Evolutionary conservation across 1,140 invertebrate species (phyloP).

Genomic region (Trachymyrmex septentrionalis): DNA sequence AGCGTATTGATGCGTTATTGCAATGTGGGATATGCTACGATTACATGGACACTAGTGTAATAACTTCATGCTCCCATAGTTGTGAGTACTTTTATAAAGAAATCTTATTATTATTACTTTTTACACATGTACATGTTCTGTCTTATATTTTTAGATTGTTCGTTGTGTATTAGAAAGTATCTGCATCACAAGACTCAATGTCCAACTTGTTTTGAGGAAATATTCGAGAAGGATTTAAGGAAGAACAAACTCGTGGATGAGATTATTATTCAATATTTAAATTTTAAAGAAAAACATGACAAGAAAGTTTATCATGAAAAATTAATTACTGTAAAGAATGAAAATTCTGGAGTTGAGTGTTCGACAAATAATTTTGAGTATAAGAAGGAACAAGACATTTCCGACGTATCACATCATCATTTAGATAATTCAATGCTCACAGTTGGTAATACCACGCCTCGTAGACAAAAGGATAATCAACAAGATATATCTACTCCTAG

Average conservation of each 20-base stretch:
- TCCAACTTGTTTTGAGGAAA: conserved; percentile 86
- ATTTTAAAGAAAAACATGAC: conserved; percentile 67
- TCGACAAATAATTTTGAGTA: not conserved
- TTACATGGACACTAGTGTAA: conserved; percentile 84
- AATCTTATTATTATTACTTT: conserved; percentile 1
- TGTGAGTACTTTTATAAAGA: conserved; percentile 80
- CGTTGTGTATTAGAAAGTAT: conserved; percentile 87
- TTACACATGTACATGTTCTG: not conserved
- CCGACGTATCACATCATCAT: conserved; percentile 13
- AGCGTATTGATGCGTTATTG: conserved; percentile 84
- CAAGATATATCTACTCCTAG: conserved; percentile 77
- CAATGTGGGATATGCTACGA: conserved; percentile 86
- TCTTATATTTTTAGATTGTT: conserved; percentile 86
- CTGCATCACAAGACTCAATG: conserved; percentile 87
- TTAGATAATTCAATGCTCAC: not conserved
- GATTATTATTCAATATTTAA: conserved; percentile 80
- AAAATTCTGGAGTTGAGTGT: not conserved
- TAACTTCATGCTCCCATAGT: conserved; percentile 85
- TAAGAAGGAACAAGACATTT: conserved; percentile 52
- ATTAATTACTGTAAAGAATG: not conserved
- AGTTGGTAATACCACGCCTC: conserved; percentile 46
- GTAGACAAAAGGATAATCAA: conserved; percentile 25
- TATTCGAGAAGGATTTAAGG: conserved; percentile 86
- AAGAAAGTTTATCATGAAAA: conserved; percentile 6
- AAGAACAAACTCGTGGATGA: conserved; percentile 87